These are phyloP conservation scores for Diarsia brunnea DNA, from an alignment of 2,888 invertebrate species.

Conservation along the genomic window DNA sequence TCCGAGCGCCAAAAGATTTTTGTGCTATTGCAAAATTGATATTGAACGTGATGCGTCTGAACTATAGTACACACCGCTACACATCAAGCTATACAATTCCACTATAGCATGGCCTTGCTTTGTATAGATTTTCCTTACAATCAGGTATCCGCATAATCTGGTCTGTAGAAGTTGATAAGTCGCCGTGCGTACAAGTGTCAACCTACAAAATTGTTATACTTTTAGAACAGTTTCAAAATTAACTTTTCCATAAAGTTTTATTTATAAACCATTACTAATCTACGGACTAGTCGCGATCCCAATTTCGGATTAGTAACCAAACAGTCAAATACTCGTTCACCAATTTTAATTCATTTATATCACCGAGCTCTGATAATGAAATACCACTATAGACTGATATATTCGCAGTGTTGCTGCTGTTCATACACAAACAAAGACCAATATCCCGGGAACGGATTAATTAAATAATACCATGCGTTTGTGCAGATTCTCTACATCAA, in stretches of 20 bases:
- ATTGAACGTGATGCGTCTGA: background rate
- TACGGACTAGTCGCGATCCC: background rate
- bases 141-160: too few relatives aligned
- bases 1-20: background rate
- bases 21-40: too few relatives aligned
- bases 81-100: too few relatives aligned
- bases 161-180: too few relatives aligned
- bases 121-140: too few relatives aligned
- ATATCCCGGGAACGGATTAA: conserved; percentile 38
- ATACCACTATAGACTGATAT: conserved; percentile 7
- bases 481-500: conserved; percentile 16
- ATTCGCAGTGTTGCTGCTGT: conserved; percentile 22
- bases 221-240: background rate
- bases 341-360: background rate
- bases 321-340: background rate
- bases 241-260: background rate
- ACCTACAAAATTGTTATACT: background rate
- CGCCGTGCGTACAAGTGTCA: background rate
- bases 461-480: conserved; percentile 47
- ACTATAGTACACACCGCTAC: background rate
- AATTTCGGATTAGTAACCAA: background rate
- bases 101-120: too few relatives aligned
- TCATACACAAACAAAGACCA: conserved; percentile 49
- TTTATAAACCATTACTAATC: background rate
- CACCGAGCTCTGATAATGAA: background rate